Base-by-base conservation (phyloP, 2,888 invertebrate species). In the Anodontia alba region DNA sequence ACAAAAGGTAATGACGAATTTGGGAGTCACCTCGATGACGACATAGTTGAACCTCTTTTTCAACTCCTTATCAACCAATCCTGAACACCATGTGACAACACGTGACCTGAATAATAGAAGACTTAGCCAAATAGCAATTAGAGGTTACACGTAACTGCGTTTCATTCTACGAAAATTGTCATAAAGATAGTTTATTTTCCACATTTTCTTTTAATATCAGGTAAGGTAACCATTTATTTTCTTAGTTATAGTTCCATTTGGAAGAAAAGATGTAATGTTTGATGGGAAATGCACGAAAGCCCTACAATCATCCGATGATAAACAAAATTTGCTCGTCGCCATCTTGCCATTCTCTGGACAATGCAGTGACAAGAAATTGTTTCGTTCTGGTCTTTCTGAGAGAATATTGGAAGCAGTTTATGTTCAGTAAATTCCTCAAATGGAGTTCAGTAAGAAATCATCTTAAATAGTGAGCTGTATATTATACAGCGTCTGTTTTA, bases 81-180 rank as follows among this genome's bases (percentile, higher is more conserved):
- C 54, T 36, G 36, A 49, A 3, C 15, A 33, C 38, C 57, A 57
- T 26, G 70, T 46, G 15, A 33, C 29, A 70, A 77, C 89, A 89
- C 84, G 83, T 89, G 89, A 89, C 74, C 72, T 76, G 78, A 87
- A 89, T 89, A 89, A 89, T 89, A 87, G 83, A 78, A 82, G 80
- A 77, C 75, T 78, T 73, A 46, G 71, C 51, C 71, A 51, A 78
- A 71, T 83, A 81, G 86, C 83, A 85, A 85, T 83, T 83, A 86
- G 78, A 81, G 86, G 81, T 81, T 86, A 86, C 86, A 86, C 85
- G 85, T 83, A 83, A 74, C 69, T 46, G 51, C 29, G 62, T 67
- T 73, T 72, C 73, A 49, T 26, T 20, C 75, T 81, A 73, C 74
- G 77, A 71, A 70, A 31, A 49, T 69, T 31, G 26, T 31, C 23